phyloP scores from a whole-genome alignment of 2,113 vertebrate genomes.

The Herpailurus yagouaroundi region DNA sequence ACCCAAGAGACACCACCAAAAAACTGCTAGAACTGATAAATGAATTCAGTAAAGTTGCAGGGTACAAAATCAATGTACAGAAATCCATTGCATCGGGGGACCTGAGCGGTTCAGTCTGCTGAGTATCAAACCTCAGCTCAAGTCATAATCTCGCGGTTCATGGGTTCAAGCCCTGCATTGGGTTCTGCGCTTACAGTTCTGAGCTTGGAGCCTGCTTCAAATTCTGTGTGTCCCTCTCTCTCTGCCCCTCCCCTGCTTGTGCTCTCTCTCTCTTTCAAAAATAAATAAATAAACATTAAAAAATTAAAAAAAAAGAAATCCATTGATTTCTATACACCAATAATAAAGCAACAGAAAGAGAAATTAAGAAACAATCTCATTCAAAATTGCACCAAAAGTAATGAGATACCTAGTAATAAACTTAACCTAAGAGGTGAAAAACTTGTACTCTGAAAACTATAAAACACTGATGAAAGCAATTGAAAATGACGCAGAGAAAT shows the following conservation, averaged over 20 bases:
- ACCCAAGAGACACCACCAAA: neutral
- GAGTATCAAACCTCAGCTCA: too few relatives aligned
- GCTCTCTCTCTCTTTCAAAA: too few relatives aligned
- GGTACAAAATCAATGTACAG: neutral
- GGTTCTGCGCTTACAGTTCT: too few relatives aligned
- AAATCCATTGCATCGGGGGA: neutral
- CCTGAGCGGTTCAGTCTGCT: too few relatives aligned
- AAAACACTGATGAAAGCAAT: neutral
- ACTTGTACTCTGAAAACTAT: neutral
- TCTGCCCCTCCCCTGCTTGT: too few relatives aligned
- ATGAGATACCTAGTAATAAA: neutral
- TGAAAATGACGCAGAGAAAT: neutral
- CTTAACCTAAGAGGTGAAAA: neutral
- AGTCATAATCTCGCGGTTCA: too few relatives aligned
- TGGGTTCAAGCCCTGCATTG: too few relatives aligned
- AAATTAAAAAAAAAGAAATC: too few relatives aligned
- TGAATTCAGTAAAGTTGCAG: neutral
- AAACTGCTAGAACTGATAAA: neutral
- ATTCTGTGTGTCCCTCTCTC: too few relatives aligned
- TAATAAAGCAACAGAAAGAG: neutral
- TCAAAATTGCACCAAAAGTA: neutral
- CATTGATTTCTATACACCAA: neutral
- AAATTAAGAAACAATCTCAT: neutral
- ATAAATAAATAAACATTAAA: too few relatives aligned
- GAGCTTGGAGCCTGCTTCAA: too few relatives aligned